Evolutionary conservation across 2,888 invertebrate genomes (phyloP).

Genomic region (Tribolium freemani): DNA sequence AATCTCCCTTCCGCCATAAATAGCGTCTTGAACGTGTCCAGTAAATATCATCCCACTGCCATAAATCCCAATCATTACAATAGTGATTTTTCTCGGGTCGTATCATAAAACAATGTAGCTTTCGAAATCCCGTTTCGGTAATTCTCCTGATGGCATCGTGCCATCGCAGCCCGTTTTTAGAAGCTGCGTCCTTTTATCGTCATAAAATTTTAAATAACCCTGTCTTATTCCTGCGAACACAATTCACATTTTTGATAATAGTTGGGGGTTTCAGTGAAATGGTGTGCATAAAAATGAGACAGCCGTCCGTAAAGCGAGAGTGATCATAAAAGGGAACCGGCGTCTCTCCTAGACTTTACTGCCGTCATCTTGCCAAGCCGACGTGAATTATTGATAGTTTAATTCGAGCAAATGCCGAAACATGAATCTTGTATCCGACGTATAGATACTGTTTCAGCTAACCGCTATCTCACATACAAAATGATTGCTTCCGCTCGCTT

Average conservation of each 20-base stretch:
- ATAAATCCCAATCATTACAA: not conserved
- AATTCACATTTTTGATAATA: constrained; percentile 38
- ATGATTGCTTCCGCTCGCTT: constrained; percentile 28
- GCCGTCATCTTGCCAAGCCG: constrained; percentile 61
- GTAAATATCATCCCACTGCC: not conserved
- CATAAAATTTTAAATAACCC: constrained; percentile 31
- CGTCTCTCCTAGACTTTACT: constrained; percentile 61
- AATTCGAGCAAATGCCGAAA: constrained; percentile 66
- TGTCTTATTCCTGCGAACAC: constrained; percentile 32
- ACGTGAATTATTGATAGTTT: constrained; percentile 68
- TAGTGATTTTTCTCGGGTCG: not conserved
- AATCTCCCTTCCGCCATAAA: too few relatives aligned
- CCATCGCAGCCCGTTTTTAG: constrained; percentile 1
- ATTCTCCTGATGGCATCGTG: not conserved
- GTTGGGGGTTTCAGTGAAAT: constrained; percentile 35
- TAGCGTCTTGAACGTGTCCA: too few relatives aligned
- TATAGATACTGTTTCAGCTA: constrained; percentile 38
- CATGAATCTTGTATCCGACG: constrained; percentile 63
- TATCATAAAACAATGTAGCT: not conserved
- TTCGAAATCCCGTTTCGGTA: not conserved
- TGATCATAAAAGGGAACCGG: constrained; percentile 60
- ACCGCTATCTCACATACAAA: constrained; percentile 27
- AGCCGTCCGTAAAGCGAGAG: constrained; percentile 46
- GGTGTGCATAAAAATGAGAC: constrained; percentile 42
- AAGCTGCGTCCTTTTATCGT: constrained; percentile 11